Conservation (phyloP, 2,797 vertebrate genomes). For the Florisuga fusca region DNA sequence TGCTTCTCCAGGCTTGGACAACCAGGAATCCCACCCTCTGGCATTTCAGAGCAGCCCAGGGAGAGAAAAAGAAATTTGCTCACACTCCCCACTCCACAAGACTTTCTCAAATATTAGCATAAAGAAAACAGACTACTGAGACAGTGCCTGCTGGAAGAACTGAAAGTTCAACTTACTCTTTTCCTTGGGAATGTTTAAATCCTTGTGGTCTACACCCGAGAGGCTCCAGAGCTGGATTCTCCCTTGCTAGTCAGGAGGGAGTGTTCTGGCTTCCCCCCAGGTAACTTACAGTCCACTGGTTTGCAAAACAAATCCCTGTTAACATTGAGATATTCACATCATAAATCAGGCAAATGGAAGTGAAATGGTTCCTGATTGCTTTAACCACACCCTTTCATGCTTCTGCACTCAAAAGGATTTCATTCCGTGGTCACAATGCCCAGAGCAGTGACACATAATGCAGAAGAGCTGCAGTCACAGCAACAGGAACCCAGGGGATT, state of each 20-base stretch:
- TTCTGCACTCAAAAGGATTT: neutral
- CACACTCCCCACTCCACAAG: neutral
- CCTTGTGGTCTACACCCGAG: neutral
- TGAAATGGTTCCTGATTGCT: neutral
- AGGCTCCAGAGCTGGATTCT: neutral
- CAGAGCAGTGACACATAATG: neutral
- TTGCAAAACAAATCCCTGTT: slow-evolving; percentile 27
- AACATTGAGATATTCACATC: neutral
- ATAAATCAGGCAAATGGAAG: neutral
- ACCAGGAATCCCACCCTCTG: neutral
- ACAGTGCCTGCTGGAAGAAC: neutral
- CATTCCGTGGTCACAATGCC: neutral
- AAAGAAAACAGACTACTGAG: rapidly evolving
- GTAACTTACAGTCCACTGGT: neutral
- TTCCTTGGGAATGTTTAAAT: rapidly evolving
- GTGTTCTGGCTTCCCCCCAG: slow-evolving; percentile 17
- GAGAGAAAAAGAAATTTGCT: neutral
- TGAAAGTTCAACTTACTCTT: neutral
- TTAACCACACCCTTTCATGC: neutral
- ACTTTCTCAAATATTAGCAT: neutral
- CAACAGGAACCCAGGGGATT: neutral
- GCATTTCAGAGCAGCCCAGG: neutral
- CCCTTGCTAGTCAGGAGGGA: neutral
- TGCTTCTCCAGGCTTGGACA: neutral
- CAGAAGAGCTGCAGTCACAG: neutral